Evolutionary conservation across 2,888 invertebrate species (phyloP), one percentile per base, ranked within the genome.

Genomic region (Hypena proboscidalis): DNA sequence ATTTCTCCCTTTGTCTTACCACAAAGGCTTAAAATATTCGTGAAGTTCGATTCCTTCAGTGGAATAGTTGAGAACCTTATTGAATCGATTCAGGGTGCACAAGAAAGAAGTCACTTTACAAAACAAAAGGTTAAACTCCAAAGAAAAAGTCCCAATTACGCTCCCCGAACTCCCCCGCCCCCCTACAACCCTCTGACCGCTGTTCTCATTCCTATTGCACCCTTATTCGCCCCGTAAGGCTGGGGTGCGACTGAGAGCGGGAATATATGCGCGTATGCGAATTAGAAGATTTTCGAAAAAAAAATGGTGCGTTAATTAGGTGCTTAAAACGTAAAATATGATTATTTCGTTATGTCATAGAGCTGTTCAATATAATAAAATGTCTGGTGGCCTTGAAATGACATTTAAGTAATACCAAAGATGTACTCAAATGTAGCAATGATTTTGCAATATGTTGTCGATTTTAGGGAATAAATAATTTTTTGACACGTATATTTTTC

Each of bases 121-220:
- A 89, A 89, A 89, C 89, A 90, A 90, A 86, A 85, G 84, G 71
- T 76, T 77, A 77, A 81, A 81, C 77, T 83, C 84, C 74, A 70
- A 87, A 84, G 87, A 90, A 90, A 88, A 89, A 88, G 87, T 88
- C 88, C 90, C 89, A 90, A 89, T 90, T 89, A 89, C 85, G 87
- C 81, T 80, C 52, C 51, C 53, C 54, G 52, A 43, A 41, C 47
- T 13, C 47, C 49, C 48, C 40, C 29, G 25, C 13, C 10, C 39
- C 43, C 46, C 17, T n/a, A 3, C 25, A 13, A 13, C 54, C 45
- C 42, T 49, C 34, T 41, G 52, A 58, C 58, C 62, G 55, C 47
- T 50, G 58, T 51, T 43, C 63, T 58, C 65, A 60, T 54, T 57
- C 58, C 61, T 31, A 43, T 31, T 13, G 22, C 51, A 56, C 55